Percentiles rank a stretch among this genome's conserved stretches.
Evolutionary conservation across 2,797 vertebrate genomes (phyloP).

Genomic region (Betta splendens): DNA sequence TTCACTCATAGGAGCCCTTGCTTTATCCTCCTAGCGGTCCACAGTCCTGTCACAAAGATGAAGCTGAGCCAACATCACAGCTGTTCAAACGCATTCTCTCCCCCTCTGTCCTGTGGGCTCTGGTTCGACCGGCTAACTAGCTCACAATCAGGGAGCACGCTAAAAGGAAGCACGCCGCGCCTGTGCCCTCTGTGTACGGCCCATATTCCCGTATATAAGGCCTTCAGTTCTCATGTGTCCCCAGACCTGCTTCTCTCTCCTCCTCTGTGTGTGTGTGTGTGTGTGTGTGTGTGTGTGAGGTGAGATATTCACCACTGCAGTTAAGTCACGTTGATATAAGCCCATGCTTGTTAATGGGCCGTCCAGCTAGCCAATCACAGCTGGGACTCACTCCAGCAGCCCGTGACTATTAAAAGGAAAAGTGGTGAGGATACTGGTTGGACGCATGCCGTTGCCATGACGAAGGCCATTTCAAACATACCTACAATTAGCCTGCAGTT

Average conservation of each 20-base stretch:
- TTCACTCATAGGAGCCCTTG: conserved; percentile 34
- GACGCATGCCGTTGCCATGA: too few relatives aligned
- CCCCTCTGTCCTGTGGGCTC: conserved; percentile 50
- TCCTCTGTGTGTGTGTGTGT: conserved; percentile 11
- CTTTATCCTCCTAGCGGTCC: conserved; percentile 41
- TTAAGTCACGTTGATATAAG: too few relatives aligned
- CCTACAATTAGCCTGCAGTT: too few relatives aligned
- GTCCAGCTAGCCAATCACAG: too few relatives aligned
- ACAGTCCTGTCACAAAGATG: conserved; percentile 47
- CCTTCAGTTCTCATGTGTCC: conserved; percentile 21
- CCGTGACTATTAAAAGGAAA: too few relatives aligned
- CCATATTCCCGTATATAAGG: conserved; percentile 46
- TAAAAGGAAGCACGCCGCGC: conserved; percentile 25
- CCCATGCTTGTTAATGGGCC: too few relatives aligned
- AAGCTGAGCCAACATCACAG: conserved; percentile 49
- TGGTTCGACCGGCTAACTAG: conserved; percentile 37
- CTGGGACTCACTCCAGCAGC: too few relatives aligned
- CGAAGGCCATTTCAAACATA: too few relatives aligned
- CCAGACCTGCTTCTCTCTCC: conserved; percentile 9
- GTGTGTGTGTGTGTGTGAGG: background rate
- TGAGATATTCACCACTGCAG: too few relatives aligned
- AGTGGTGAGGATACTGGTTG: too few relatives aligned
- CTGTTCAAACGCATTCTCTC: conserved; percentile 53
- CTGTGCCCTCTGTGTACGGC: conserved; percentile 56
- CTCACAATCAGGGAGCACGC: conserved; percentile 29